phyloP scores from a whole-genome alignment of 2,888 invertebrate species.

The Ryuthela nishihirai region DNA sequence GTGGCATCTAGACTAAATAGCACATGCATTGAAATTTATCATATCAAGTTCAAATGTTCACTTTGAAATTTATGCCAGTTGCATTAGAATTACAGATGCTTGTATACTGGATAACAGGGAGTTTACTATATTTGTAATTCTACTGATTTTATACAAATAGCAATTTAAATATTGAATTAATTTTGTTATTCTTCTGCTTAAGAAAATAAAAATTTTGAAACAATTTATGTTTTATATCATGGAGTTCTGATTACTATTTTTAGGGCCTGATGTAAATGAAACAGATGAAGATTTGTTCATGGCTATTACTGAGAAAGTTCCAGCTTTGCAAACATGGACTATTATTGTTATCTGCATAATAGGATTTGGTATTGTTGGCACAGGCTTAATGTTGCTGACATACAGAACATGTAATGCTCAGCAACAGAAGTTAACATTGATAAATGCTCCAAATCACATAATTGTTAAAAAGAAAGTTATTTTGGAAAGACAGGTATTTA shows the following conservation, averaged over 20 bases:
- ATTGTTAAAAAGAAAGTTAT: constrained; percentile 87
- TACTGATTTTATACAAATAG: neutral
- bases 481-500: constrained; percentile 57
- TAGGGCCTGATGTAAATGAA: neutral
- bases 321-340: neutral
- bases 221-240: too few relatives aligned
- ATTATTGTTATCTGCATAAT: neutral
- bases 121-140: neutral
- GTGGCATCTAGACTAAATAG: too few relatives aligned
- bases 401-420: neutral
- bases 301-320: neutral
- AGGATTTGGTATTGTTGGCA: neutral
- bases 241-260: too few relatives aligned
- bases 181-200: too few relatives aligned
- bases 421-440: constrained; percentile 65
- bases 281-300: neutral
- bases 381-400: neutral
- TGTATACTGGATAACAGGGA: neutral
- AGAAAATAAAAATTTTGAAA: too few relatives aligned
- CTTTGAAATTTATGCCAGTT: too few relatives aligned
- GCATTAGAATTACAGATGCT: neutral
- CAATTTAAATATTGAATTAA: too few relatives aligned
- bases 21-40: too few relatives aligned
- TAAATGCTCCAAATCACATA: constrained; percentile 73
- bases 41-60: too few relatives aligned